Conservation (phyloP, 2,113 vertebrate species). For the Myocastor coypus region DNA sequence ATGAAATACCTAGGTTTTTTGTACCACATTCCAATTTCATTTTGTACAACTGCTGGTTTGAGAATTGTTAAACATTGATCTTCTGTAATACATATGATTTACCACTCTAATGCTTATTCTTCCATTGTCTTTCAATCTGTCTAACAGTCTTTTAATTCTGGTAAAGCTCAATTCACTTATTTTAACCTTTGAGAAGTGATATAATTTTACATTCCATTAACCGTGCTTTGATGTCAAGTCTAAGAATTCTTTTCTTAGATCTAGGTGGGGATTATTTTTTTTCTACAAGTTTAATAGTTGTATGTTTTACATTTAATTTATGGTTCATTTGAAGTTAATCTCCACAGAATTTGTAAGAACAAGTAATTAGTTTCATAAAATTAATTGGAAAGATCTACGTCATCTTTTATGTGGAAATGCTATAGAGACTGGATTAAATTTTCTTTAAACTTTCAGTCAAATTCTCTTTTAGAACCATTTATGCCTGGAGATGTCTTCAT, state of each 20-base stretch:
- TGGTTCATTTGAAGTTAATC: not conserved
- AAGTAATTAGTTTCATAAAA: not conserved
- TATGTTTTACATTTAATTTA: not conserved
- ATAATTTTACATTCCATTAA: not conserved
- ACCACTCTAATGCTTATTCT: too few species aligned
- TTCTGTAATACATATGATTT: not conserved
- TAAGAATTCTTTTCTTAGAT: not conserved
- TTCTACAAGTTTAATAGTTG: not conserved
- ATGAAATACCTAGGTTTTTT: not conserved
- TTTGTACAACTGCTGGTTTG: slow-evolving; percentile 1
- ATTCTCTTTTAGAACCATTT: not conserved
- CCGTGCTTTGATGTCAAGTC: not conserved
- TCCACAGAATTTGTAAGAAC: not conserved
- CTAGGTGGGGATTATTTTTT: not conserved
- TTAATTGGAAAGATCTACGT: not conserved
- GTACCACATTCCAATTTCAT: not conserved
- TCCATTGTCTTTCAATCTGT: not conserved
- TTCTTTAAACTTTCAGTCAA: not conserved
- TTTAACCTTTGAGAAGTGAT: not conserved
- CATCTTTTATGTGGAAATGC: not conserved
- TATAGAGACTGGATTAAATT: not conserved
- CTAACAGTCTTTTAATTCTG: not conserved
- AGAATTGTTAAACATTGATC: not conserved
- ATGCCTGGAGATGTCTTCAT: not conserved
- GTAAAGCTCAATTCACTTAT: not conserved